These are phyloP conservation scores for Drosophila paramelanica DNA, from an alignment of 2,888 invertebrate species.

Conservation along the genomic window DNA sequence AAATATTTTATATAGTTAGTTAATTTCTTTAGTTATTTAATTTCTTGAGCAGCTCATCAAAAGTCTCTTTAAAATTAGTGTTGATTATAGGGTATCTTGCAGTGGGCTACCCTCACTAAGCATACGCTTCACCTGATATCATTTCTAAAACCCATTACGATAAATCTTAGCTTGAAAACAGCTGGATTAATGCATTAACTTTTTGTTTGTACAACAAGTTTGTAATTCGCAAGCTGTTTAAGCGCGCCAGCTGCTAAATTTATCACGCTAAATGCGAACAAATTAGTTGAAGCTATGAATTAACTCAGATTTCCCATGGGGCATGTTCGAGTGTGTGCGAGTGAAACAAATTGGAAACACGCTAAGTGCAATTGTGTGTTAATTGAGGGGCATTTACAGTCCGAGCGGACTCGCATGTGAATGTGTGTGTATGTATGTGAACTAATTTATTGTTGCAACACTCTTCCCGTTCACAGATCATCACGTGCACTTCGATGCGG, in stretches of 20 bases:
- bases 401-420: not conserved
- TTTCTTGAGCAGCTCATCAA: no score
- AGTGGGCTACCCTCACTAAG: not conserved
- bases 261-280: not conserved
- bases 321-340: not conserved
- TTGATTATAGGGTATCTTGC: no score
- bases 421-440: not conserved
- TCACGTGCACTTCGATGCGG: constrained; percentile 84
- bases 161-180: no score
- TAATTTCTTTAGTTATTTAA: no score
- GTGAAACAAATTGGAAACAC: constrained; percentile 1
- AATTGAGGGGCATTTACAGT: not conserved
- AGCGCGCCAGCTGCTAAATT: not conserved
- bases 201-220: no score
- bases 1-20: no score
- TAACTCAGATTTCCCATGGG: not conserved
- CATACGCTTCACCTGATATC: no score
- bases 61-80: no score
- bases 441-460: not conserved
- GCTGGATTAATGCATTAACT: no score
- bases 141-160: no score
- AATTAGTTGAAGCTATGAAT: not conserved
- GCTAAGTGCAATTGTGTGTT: constrained; percentile 3
- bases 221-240: not conserved
- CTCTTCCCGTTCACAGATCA: constrained; percentile 74